Evolutionary conservation across 2,888 invertebrate species (phyloP), one percentile per base, ranked within the genome.

Genomic region (Phengaris arion): DNA sequence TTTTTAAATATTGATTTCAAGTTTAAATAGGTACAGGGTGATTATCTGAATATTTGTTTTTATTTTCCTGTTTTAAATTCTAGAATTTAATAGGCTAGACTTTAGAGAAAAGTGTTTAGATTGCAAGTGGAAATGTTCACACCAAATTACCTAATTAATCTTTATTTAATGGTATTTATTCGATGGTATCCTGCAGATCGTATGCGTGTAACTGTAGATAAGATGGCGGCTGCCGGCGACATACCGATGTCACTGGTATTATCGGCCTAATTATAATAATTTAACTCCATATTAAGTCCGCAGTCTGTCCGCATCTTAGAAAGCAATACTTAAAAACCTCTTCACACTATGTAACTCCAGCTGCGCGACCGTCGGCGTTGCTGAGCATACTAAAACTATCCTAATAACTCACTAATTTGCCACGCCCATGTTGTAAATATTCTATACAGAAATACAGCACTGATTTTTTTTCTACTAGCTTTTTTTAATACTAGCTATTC

Each of bases 221-320:
- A 64, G 64, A 64, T 13, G 45, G 64, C 35, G 64, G 35, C 64
- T 64, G 64, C 64, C 45, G 13, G 64, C 64, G 64, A 64, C 64
- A 64, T 64, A 13, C 35, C 64, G 13, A 52, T 64, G 64, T 13
- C 64, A 64, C 64, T 13, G 64, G 45, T 10, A 64, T 64, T 64
- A 64, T 64, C 64, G 64, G 35, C 64, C 64, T 64, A 64, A 64
- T 64, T 64, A 64, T 64, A 64, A 45, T 64, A 64, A 64, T 64
- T 64, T 64, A 64, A 64, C 64, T 64, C 64, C 12, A 45, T 64
- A 64, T 64, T 64, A 64, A 64, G 64, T 64, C 64, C 35, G 64
- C 35, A 64, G 64, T 13, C 22, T 22, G 22, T 22, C 22, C 22
- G 22, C 22, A 64, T 64, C 64, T 64, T 64, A 64, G 64, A 64